phyloP scores from a whole-genome alignment of 2,888 invertebrate species.

The Drosophila paracracens region DNA sequence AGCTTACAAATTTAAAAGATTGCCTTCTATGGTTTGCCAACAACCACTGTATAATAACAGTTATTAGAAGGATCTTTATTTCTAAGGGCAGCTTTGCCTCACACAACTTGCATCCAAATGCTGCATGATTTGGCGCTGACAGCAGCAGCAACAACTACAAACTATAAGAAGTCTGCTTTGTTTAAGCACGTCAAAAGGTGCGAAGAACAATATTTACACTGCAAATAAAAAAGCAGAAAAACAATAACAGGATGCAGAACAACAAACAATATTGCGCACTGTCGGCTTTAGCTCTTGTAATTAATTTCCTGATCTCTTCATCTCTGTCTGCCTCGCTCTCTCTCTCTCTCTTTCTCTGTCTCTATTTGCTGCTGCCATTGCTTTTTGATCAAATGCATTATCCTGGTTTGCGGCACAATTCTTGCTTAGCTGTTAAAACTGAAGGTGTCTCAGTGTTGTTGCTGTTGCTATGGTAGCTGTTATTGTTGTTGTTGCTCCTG shows the following conservation, averaged over 20 bases:
- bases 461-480: neutral
- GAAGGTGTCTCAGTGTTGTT: slow-evolving; percentile 40
- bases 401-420: slow-evolving; percentile 19
- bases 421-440: slow-evolving; percentile 56
- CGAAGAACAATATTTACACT: slow-evolving; percentile 75
- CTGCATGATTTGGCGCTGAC: slow-evolving; percentile 50
- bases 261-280: slow-evolving; percentile 41
- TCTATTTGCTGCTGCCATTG: slow-evolving; percentile 25
- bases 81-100: slow-evolving; percentile 29
- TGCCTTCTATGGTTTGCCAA: neutral
- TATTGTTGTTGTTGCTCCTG: slow-evolving; percentile 52
- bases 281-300: slow-evolving; percentile 57
- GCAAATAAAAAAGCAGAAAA: slow-evolving; percentile 29
- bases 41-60: neutral
- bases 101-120: slow-evolving; percentile 54
- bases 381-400: slow-evolving; percentile 72
- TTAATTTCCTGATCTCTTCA: slow-evolving; percentile 59
- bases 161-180: slow-evolving; percentile 41
- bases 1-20: neutral
- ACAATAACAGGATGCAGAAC: slow-evolving; percentile 11
- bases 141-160: slow-evolving; percentile 19
- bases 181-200: slow-evolving; percentile 59
- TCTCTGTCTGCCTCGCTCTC: neutral
- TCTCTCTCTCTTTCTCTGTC: neutral
- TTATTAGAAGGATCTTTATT: neutral